Conservation (phyloP, 2,113 vertebrate genomes). For the Anoplopoma fimbria region DNA sequence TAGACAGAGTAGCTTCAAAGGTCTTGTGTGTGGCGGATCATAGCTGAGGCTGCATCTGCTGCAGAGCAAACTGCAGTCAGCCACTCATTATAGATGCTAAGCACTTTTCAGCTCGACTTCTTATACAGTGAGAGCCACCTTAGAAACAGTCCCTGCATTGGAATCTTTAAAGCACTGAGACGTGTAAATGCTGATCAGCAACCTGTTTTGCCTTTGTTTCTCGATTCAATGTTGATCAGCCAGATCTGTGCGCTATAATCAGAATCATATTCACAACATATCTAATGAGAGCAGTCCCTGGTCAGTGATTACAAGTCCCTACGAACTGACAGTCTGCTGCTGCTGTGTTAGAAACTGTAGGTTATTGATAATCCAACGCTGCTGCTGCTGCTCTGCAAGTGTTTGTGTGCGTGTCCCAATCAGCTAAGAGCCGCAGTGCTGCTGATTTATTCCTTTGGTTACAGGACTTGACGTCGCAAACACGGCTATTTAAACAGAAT, state of each 20-base stretch:
- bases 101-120: slow-evolving; percentile 13
- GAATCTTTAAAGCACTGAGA: neutral
- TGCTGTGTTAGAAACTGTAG: neutral
- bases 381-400: neutral
- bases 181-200: neutral
- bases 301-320: slow-evolving; percentile 11
- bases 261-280: slow-evolving; percentile 3
- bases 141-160: neutral
- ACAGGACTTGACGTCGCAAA: slow-evolving; percentile 43
- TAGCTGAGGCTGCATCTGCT: slow-evolving; percentile 8
- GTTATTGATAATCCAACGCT: slow-evolving; percentile 37
- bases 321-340: neutral
- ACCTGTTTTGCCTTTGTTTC: neutral
- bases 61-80: slow-evolving; percentile 21
- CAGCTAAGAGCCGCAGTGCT: slow-evolving; percentile 42
- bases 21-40: neutral
- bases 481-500: slow-evolving; percentile 48
- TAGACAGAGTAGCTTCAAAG: slow-evolving; percentile 6
- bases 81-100: slow-evolving; percentile 24
- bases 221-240: neutral
- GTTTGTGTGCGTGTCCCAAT: slow-evolving; percentile 44
- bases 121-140: neutral
- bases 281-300: neutral
- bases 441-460: slow-evolving; percentile 38
- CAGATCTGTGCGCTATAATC: neutral